Base-by-base conservation (phyloP, 2,113 vertebrate species). In the Hippopotamus amphibius region DNA sequence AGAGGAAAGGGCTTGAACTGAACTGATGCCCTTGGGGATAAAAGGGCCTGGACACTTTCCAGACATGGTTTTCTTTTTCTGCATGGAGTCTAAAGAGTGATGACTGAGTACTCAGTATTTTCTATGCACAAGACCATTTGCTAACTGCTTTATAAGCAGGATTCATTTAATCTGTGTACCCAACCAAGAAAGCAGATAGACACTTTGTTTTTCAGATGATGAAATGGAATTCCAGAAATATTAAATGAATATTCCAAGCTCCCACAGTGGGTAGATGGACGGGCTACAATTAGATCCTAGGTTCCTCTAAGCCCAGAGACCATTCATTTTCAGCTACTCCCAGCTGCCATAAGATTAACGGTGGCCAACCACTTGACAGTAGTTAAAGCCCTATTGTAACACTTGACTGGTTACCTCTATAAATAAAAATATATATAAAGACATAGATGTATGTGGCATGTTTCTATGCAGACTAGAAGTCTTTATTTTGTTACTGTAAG, bases 401-500 rank as follows among this genome's bases (percentile, higher is more conserved):
- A n/a, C 4, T 24, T 14, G 7, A 22, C 14, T 30, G n/a, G 13
- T 43, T 48, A 65, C 84, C 41, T 61, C 6, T 17, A 10, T 30
- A 15, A 74, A 79, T 50, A 55, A 30, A 46, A 50, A 50, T 6
- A 37, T 68, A 13, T 2, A 46, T 6, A 22, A 46, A 89, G 16
- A 69, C 33, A 19, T 10, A 66, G 22, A 61, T 57, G 46, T 10
- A 7, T 24, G 0, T 24, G 16, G 9, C n/a, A 7, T 22, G 11
- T 61, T 85, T 84, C 86, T 61, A 3, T 68, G 90, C n/a, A 85
- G 46, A 92, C 26, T 33, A n/a, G 26, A 88, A 16, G 33, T 68
- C 76, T 97, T 66, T 71, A 41, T 83, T 79, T 90, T 80, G 55
- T 89, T 37, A 55, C 24, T 48, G 7, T 83, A 46, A 85, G 85